Percentiles rank a stretch among this genome's conserved stretches.
Conservation (phyloP, 1,140 invertebrate genomes). For the Brachionus rotundiformis region DNA sequence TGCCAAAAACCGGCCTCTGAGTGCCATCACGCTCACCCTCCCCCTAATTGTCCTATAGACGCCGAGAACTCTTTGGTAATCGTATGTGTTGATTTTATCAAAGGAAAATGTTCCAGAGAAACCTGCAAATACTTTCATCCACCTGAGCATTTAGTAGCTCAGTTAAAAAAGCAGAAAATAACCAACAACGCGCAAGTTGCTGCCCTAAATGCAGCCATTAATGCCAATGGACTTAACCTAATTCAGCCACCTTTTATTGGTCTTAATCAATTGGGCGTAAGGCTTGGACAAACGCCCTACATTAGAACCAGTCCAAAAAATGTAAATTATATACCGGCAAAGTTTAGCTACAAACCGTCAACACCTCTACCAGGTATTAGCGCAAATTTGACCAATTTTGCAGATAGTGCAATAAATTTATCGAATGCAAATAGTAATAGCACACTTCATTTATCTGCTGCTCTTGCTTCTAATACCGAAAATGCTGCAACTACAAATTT, state of each 20-base stretch:
- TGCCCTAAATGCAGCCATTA: slow-evolving; percentile 5
- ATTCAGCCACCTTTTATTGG: background rate
- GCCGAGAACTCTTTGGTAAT: slow-evolving; percentile 88
- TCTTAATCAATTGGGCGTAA: background rate
- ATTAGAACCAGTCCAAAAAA: background rate
- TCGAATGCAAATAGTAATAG: slow-evolving; percentile 18
- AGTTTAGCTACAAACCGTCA: slow-evolving; percentile 27
- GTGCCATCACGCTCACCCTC: slow-evolving; percentile 95
- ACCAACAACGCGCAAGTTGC: slow-evolving; percentile 34
- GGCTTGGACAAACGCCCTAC: background rate
- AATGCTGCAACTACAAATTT: slow-evolving; percentile 39
- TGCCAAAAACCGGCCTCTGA: slow-evolving; percentile 91
- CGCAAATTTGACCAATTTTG: background rate
- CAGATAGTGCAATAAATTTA: background rate
- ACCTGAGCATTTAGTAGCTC: slow-evolving; percentile 28
- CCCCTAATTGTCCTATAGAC: slow-evolving; percentile 77
- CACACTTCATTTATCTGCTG: slow-evolving; percentile 29
- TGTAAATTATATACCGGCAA: slow-evolving; percentile 8
- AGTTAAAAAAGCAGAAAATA: slow-evolving; percentile 51
- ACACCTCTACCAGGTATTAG: background rate
- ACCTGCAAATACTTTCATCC: slow-evolving; percentile 53
- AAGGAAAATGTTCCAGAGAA: slow-evolving; percentile 74
- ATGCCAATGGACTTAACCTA: background rate
- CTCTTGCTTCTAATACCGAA: slow-evolving; percentile 38
- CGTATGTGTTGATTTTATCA: slow-evolving; percentile 98